A percentile compares a stretch with the other conserved stretches of the same genome.
These are phyloP conservation scores for Drosophila ustulata DNA, from an alignment of 2,888 invertebrate genomes.

Conservation along the genomic window DNA sequence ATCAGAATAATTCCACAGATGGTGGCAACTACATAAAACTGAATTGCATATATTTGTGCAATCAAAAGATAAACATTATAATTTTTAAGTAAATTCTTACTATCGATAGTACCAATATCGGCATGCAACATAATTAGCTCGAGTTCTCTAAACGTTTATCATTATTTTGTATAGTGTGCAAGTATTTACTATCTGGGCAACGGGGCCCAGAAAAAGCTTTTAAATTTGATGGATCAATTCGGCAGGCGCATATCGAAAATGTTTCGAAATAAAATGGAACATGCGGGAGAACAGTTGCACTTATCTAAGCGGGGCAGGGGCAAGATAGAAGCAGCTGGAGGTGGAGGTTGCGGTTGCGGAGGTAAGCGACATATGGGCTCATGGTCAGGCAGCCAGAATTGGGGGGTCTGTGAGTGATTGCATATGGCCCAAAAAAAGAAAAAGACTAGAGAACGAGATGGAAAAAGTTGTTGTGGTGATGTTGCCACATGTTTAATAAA, in stretches of 20 bases:
- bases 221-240: conserved; percentile 67
- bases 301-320: conserved; percentile 45
- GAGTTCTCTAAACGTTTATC: neutral
- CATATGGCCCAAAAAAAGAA: conserved; percentile 39
- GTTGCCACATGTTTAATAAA: conserved; percentile 48
- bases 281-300: conserved; percentile 33
- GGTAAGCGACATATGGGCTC: conserved; percentile 3
- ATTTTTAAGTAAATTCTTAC: too few relatives aligned
- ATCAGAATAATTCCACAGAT: too few relatives aligned
- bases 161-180: conserved; percentile 11
- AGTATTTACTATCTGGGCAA: conserved; percentile 25
- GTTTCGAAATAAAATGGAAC: conserved; percentile 25
- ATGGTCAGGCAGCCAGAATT: neutral
- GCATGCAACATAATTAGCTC: conserved; percentile 3
- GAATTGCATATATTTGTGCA: too few relatives aligned
- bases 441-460: neutral
- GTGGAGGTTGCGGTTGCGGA: conserved; percentile 7
- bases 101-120: neutral
- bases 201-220: conserved; percentile 59
- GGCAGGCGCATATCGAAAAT: conserved; percentile 32
- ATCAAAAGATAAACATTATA: too few relatives aligned
- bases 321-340: neutral
- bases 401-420: conserved; percentile 30
- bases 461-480: neutral
- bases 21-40: too few relatives aligned